Base-by-base conservation (phyloP, 2,113 vertebrate species). In the Polypterus senegalus region DNA sequence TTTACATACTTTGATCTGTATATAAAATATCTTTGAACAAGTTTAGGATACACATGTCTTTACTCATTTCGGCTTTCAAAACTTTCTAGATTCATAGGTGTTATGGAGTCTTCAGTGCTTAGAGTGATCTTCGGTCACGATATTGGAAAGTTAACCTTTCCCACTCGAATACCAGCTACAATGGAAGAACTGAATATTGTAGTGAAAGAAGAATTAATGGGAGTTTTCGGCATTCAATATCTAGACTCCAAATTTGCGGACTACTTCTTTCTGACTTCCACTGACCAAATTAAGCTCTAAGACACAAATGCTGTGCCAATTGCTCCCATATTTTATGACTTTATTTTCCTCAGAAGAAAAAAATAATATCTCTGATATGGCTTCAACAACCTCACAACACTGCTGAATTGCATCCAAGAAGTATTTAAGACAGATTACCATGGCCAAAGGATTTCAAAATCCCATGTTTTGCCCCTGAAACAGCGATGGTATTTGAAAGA, bases 361-460 rank as follows among this genome's bases (percentile, higher is more conserved):
- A 27, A 27, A 27, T 27, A 27, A 27, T 27, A 27, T 27, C 27
- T 27, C 27, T 27, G 27, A 27, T 27, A 27, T 27, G 27, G 61
- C 54, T 47, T 67, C 63, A 48, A 47, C 46, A 47, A 48, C 57
- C 59, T 65, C 53, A 59, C 48, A 51, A 65, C 27, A 64, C 67
- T 67, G 55, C 54, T 65, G 62, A n/a, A 63, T 27, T 27, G 52
- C 48, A 3, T 44, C 10, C 5, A 65, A 71, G 11, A 9, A 61
- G 48, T 52, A 62, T 63, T 48, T 61, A 67, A 53, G 11, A 45
- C 57, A 53, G 54, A 27, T 57, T 61, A n/a, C 65, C 66, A 56
- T 73, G 70, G 72, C 70, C 69, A 63, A 73, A 73, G 48, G 49
- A 70, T 58, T 74, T 74, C 11, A 67, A 65, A 4, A 63, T 74